phyloP scores from a whole-genome alignment of 2,888 invertebrate species.

The Arrhopalites spinosus region DNA sequence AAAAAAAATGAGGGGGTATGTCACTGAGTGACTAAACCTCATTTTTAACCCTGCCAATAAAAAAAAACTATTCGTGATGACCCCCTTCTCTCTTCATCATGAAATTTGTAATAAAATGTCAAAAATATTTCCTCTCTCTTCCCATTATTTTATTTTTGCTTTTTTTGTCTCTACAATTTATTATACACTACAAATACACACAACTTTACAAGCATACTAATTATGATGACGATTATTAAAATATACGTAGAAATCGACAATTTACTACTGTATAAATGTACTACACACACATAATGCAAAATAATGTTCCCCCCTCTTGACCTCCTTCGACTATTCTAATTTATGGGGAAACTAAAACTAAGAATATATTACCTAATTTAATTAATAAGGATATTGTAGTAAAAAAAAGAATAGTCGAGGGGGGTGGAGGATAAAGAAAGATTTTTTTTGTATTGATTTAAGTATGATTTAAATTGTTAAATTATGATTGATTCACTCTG shows the following conservation, averaged over 20 bases:
- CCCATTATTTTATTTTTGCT: not conserved
- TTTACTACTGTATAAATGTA: not conserved
- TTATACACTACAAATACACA: not conserved
- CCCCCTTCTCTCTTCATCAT: not conserved
- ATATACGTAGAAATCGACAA: not conserved
- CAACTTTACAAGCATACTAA: constrained; percentile 9
- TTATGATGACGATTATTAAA: not conserved
- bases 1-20: no score
- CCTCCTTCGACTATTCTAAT: no score
- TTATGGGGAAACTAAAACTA: no score
- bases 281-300: no score
- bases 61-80: not conserved
- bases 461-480: no score
- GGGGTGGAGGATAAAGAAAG: no score
- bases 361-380: no score
- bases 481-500: constrained; percentile 23
- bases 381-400: no score
- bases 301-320: no score
- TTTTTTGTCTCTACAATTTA: not conserved
- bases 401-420: no score
- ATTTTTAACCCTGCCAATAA: not conserved
- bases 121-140: not conserved
- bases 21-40: no score
- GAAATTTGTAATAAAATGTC: not conserved
- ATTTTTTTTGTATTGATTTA: no score